Evolutionary conservation across 2,113 vertebrate genomes (phyloP).

Genomic region (Callocephalon fimbriatum): DNA sequence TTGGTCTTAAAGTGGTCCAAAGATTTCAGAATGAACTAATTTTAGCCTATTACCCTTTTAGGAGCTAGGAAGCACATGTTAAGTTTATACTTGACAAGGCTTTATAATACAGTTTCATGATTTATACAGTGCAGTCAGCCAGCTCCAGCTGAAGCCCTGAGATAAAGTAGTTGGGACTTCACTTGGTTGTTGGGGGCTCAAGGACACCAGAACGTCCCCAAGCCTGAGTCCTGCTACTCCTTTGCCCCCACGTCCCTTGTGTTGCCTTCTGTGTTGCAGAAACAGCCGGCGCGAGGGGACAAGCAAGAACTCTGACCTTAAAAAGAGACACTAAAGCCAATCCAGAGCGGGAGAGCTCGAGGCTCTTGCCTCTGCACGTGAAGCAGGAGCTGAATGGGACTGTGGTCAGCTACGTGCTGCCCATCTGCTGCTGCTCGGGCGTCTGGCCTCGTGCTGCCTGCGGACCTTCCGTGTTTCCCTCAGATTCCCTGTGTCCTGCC

Average conservation of each 20-base stretch:
- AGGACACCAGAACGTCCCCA: background rate
- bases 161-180: background rate
- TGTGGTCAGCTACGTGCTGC: background rate
- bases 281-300: background rate
- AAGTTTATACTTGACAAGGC: conserved; percentile 18
- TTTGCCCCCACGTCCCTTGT: rapidly evolving
- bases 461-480: background rate
- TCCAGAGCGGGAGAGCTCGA: background rate
- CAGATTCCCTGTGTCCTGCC: background rate
- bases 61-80: background rate
- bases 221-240: background rate
- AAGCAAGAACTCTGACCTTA: background rate
- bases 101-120: background rate
- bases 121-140: background rate
- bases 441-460: background rate
- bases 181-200: background rate
- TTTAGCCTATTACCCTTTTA: conserved; percentile 35
- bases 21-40: conserved; percentile 72
- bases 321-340: background rate
- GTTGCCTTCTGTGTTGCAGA: background rate
- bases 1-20: conserved; percentile 70
- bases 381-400: background rate
- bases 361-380: background rate
- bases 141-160: conserved; percentile 2
- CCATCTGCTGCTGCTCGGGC: background rate